phyloP scores from a whole-genome alignment of 2,113 vertebrate species.

The Himantopus leucocephalus region DNA sequence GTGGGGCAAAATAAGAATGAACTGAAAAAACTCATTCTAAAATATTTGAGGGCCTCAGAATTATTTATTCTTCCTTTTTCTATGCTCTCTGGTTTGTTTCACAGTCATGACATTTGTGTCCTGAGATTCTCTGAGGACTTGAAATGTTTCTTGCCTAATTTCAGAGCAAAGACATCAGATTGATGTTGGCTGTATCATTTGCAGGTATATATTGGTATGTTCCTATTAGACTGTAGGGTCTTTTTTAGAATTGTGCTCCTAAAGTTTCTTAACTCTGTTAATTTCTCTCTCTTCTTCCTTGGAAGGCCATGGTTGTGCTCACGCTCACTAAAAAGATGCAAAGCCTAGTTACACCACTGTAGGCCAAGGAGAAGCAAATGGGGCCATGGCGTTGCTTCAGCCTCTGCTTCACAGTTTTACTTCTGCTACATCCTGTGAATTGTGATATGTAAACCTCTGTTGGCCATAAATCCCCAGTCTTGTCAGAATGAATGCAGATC shows the following conservation, averaged over 20 bases:
- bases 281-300: background rate
- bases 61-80: background rate
- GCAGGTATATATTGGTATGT: background rate
- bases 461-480: background rate
- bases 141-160: background rate
- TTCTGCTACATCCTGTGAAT: background rate
- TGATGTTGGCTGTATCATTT: background rate
- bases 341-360: background rate
- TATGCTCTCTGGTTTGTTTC: background rate
- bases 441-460: constrained; percentile 11
- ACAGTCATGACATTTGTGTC: background rate
- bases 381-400: background rate
- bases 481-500: background rate
- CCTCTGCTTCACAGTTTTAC: background rate
- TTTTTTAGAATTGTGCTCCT: background rate
- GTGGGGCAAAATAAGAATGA: background rate
- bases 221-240: background rate
- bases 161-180: background rate
- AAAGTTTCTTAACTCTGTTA: background rate
- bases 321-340: background rate
- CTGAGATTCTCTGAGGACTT: background rate
- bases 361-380: background rate
- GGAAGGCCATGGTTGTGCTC: background rate
- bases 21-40: background rate
- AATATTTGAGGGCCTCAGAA: background rate